These are phyloP conservation scores for Poeciliopsis prolifica DNA, from an alignment of 2,113 vertebrate species.

Conservation along the genomic window DNA sequence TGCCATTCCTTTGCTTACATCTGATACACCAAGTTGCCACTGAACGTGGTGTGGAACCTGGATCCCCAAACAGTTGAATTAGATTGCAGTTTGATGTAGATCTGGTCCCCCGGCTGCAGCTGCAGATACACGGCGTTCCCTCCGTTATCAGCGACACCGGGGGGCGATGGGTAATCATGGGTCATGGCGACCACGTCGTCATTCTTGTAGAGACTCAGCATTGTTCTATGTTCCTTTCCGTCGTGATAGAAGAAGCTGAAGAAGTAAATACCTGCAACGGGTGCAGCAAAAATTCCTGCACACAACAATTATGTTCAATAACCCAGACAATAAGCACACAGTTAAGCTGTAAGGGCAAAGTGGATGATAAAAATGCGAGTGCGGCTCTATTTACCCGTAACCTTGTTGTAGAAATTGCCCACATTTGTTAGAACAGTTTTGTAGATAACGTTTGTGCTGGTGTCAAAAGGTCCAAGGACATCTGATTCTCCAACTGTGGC, in stretches of 20 bases:
- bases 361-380: too few species aligned
- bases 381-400: too few species aligned
- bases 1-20: not conserved
- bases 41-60: not conserved
- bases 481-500: too few species aligned
- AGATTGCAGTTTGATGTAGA: not conserved
- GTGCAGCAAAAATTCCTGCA: not conserved
- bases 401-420: too few species aligned
- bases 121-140: slow-evolving; percentile 25
- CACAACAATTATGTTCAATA: too few species aligned
- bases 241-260: slow-evolving; percentile 14
- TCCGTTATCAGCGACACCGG: slow-evolving; percentile 17
- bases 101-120: slow-evolving; percentile 15
- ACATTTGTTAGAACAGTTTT: too few species aligned
- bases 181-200: accelerated
- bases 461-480: too few species aligned
- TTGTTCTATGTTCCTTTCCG: accelerated
- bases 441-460: too few species aligned
- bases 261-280: slow-evolving; percentile 12
- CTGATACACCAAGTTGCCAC: not conserved
- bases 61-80: not conserved
- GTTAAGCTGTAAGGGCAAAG: too few species aligned
- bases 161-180: too few species aligned
- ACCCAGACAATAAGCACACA: too few species aligned
- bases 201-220: not conserved